These are phyloP conservation scores for Noctua janthina DNA, from an alignment of 2,888 invertebrate genomes.

Conservation along the genomic window DNA sequence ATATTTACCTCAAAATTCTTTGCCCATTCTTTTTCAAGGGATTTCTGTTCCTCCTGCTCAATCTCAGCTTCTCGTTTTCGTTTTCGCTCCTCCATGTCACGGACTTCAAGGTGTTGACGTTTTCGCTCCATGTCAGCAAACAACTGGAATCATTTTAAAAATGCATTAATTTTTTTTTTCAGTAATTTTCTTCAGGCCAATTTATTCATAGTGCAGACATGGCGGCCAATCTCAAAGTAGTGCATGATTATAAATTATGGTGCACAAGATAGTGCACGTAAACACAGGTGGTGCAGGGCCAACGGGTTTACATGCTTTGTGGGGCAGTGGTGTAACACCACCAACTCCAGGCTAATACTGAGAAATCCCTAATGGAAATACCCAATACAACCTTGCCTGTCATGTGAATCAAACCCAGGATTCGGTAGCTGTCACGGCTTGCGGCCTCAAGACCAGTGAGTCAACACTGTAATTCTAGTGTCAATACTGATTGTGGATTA, in stretches of 20 bases:
- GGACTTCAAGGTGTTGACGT: conserved; percentile 95
- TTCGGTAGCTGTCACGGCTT: neutral
- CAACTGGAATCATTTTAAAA: conserved; percentile 78
- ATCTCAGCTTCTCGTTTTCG: conserved; percentile 98
- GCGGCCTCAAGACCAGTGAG: neutral
- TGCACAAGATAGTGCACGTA: neutral
- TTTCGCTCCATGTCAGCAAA: conserved; percentile 99
- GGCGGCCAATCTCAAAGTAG: neutral
- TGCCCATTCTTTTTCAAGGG: conserved; percentile 98
- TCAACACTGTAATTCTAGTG: neutral
- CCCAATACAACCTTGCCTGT: neutral
- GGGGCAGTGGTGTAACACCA: neutral
- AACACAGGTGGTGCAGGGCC: neutral
- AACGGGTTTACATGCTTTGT: neutral
- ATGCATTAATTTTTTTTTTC: neutral
- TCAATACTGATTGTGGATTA: neutral
- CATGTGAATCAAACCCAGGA: neutral
- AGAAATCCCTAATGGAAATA: neutral
- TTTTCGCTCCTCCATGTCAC: conserved; percentile 98
- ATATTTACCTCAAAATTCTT: conserved; percentile 97
- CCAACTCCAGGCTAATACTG: no score
- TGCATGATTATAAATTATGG: neutral
- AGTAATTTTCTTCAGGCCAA: neutral
- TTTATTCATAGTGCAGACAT: neutral
- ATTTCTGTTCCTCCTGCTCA: conserved; percentile 97